A percentile compares a stretch with the other conserved stretches of the same genome.
These are phyloP conservation scores for Neogale vison DNA, from an alignment of 2,113 vertebrate species.

Conservation along the genomic window DNA sequence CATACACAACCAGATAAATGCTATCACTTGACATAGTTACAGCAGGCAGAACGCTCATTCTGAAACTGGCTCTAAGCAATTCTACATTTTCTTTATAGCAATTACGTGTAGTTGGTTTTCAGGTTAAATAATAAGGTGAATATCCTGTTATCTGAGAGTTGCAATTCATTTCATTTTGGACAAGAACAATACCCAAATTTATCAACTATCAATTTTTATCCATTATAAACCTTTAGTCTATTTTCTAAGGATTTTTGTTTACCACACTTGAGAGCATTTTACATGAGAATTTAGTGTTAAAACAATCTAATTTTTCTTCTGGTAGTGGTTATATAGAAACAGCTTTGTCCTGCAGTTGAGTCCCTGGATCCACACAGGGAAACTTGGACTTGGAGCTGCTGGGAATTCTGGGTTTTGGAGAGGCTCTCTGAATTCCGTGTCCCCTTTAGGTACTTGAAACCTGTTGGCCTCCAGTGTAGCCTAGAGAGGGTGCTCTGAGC, in stretches of 20 bases:
- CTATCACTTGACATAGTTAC: neutral
- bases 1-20: neutral
- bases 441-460: rapidly evolving
- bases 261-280: neutral
- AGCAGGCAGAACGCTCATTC: neutral
- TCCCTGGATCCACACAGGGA: neutral
- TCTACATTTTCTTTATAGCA: neutral
- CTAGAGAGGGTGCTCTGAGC: neutral
- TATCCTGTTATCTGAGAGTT: neutral
- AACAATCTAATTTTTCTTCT: neutral
- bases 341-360: neutral
- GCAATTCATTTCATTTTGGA: neutral
- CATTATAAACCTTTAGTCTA: neutral
- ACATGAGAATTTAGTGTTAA: neutral
- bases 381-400: neutral
- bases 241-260: neutral
- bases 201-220: neutral
- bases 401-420: rapidly evolving
- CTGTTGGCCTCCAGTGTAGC: too few species aligned
- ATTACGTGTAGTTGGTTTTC: neutral
- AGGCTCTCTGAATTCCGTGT: rapidly evolving
- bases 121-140: neutral
- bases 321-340: neutral
- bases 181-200: neutral
- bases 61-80: neutral